Evolutionary conservation across 2,888 invertebrate genomes (phyloP).

Genomic region (Vanessa cardui): DNA sequence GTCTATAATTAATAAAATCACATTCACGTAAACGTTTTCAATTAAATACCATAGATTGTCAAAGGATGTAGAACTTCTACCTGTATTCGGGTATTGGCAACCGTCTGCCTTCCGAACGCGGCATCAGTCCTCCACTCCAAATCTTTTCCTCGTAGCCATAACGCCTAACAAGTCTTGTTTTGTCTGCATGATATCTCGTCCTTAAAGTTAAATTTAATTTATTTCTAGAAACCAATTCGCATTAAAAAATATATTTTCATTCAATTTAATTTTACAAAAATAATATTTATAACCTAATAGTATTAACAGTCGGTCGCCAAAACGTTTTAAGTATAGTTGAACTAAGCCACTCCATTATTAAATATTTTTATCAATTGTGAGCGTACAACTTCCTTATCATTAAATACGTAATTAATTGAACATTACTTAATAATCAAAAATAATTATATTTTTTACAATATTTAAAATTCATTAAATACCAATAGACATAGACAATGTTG

Average conservation of each 20-base stretch:
- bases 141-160: slow-evolving; percentile 88
- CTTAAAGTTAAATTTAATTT: slow-evolving; percentile 50
- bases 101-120: slow-evolving; percentile 82
- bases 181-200: slow-evolving; percentile 84
- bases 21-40: slow-evolving; percentile 3
- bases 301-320: slow-evolving; percentile 67
- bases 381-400: not conserved
- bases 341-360: slow-evolving; percentile 64
- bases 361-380: not conserved
- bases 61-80: slow-evolving; percentile 46
- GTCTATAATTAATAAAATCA: slow-evolving; percentile 68
- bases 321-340: slow-evolving; percentile 61
- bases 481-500: too few species aligned
- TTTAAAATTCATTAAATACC: too few species aligned
- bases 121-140: slow-evolving; percentile 86
- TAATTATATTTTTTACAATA: too few species aligned
- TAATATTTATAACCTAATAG: slow-evolving; percentile 64
- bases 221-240: not conserved
- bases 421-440: too few species aligned
- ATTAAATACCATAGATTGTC: not conserved
- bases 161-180: slow-evolving; percentile 84
- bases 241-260: not conserved
- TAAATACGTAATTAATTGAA: too few species aligned
- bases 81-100: slow-evolving; percentile 87
- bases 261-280: slow-evolving; percentile 17